Base-by-base conservation (phyloP, 2,888 invertebrate species). In the Cacoxenus indagator region DNA sequence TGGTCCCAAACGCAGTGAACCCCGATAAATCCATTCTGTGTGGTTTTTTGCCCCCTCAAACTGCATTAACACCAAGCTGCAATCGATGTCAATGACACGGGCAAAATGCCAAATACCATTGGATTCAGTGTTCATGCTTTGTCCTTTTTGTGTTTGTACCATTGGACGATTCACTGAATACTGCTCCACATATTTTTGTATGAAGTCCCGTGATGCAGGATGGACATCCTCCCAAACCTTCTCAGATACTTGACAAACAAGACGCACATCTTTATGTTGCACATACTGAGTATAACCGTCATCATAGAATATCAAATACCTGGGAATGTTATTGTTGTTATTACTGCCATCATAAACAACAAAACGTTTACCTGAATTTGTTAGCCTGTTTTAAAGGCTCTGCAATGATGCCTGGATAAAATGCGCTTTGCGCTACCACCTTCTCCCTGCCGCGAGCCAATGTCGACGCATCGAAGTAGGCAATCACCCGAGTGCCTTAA, bases 11-110 rank as follows among this genome's bases (percentile, higher is more conserved):
- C 98, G 90, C 0, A 96, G 93, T 0, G 97, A 97, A 0, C 98
- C 99, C 64, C 98, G 90, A 88, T 98, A 99, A 70, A 99, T 95
- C 97, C 97, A 97, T 89, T 98, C 98, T 0, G 91, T 91, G 11
- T 94, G 90, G 57, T 91, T 91, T 78, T 94, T 91, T 75, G 94
- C 92, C 0, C 92, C 91, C 55, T 93, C 92, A 86, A 96, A 97
- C 81, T 91, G 91, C 89, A 98, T 94, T 80, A 95, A 93, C 0
- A 95, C 96, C 46, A 98, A 89, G 26, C 96, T 96, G 31, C 94
- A 95, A 88, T 98, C 97, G n/a, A 97, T 93, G 70, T 92, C 91
- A 19, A 92, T 85, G 0, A 97, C 96, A 5, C 92, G 92, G 0
- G 92, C 93, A 75, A 84, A 84, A 1, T 86, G 73, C 88, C 88